phyloP scores from a whole-genome alignment of 2,113 vertebrate species.

The Ciconia stormi region DNA sequence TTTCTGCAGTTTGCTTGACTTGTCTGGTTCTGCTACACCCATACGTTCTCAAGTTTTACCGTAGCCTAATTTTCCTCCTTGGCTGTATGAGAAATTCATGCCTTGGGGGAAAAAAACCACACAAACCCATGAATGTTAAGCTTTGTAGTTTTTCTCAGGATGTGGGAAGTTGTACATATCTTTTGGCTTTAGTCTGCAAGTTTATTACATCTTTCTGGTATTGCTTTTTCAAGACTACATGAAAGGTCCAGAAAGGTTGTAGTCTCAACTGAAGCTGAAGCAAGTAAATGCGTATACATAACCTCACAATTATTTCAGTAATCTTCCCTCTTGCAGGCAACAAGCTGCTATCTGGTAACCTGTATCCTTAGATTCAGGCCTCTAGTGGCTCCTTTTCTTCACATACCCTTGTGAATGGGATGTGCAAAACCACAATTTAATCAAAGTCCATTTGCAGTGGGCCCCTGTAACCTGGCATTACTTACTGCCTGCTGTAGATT shows the following conservation, averaged over 20 bases:
- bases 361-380: not conserved
- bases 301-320: not conserved
- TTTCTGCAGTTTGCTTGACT: not conserved
- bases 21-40: not conserved
- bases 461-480: not conserved
- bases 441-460: not conserved
- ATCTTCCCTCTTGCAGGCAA: not conserved
- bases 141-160: not conserved
- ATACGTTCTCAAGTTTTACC: not conserved
- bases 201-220: not conserved
- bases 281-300: not conserved
- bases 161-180: not conserved
- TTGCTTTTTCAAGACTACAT: not conserved
- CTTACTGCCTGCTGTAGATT: not conserved
- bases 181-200: not conserved
- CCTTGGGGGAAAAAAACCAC: fast-evolving
- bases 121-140: not conserved
- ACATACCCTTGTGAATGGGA: not conserved
- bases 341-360: not conserved
- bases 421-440: not conserved
- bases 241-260: not conserved
- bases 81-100: not conserved
- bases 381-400: not conserved
- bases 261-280: not conserved
- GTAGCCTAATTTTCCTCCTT: not conserved